These are phyloP conservation scores for Diogma glabrata DNA, from an alignment of 2,888 invertebrate genomes.

Conservation along the genomic window DNA sequence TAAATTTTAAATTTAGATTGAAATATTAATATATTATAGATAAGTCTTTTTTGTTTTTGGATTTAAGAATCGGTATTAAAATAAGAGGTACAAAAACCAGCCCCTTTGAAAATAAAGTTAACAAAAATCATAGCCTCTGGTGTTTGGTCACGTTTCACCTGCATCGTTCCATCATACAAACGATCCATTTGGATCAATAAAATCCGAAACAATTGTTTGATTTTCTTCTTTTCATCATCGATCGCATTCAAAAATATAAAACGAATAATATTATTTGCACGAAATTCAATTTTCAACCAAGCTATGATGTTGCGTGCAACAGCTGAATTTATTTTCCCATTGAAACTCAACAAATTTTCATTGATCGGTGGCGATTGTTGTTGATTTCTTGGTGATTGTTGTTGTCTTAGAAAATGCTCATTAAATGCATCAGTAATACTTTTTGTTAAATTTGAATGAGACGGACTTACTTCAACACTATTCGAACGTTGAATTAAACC, in stretches of 20 bases:
- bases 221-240: constrained; percentile 2
- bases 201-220: background rate
- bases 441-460: background rate
- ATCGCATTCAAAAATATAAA: background rate
- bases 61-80: no score
- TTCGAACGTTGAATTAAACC: background rate
- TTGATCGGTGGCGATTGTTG: background rate
- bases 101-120: constrained; percentile 16
- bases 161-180: background rate
- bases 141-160: constrained; percentile 13
- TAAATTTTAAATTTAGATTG: no score
- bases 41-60: no score
- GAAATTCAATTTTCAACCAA: constrained; percentile 16
- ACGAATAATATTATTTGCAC: constrained; percentile 7
- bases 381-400: background rate
- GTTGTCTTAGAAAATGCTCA: background rate
- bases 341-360: constrained; percentile 14
- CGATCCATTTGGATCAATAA: constrained; percentile 14
- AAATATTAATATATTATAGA: no score
- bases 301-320: constrained; percentile 15
- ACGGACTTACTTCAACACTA: background rate
- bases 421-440: background rate
- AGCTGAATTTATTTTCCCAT: constrained; percentile 16
- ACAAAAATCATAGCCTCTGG: constrained; percentile 15
- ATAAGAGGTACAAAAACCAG: constrained; percentile 18